Base-by-base conservation (phyloP, 2,113 vertebrate genomes). In the Oncorhynchus mykiss region DNA sequence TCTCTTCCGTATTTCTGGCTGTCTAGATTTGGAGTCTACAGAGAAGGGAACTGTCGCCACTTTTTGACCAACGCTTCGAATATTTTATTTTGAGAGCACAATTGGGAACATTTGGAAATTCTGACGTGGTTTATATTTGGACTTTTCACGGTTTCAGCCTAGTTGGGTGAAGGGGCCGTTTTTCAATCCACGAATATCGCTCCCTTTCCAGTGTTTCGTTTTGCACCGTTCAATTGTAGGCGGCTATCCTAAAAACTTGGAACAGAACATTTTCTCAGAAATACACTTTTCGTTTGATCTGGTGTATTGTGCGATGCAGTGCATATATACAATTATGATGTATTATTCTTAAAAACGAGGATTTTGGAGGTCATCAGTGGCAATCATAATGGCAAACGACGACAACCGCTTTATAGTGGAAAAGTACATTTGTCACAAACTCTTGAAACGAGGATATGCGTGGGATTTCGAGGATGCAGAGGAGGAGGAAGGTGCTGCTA, bases 371-470 rank as follows among this genome's bases (percentile, higher is more conserved):
- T 54, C 16, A 68, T 2, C 75, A 85, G 85, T 87, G 87, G 82
- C 86, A 83, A 88, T 84, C 84, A 60, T 65, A 59, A 94, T 94
- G 93, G 91, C 90, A 86, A 88, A 88, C 86, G 92, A 90, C 67
- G 81, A 78, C 54, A 91, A 89, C 79, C 92, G 92, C 84, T 78
- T 67, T 74, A 91, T 94, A 62, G 93, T 94, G 83, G 88, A 90
- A 82, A 92, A 93, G 81, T 94, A 93, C 13, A 91, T 94, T 71
- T 85, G 79, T 80, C 88, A 94, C 81, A 94, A 93, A 91, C 93
- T 94, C 84, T 90, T 86, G 39, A 93, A 93, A 76, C 85, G 71
- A 49, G 93, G 93, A 5, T 90, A 86, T 81, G 89, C 48, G 71
- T 91, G 91, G 88, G 88, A 87, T 14, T 84, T 84, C 57, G 82